Percentiles rank a stretch among this genome's conserved stretches.
Evolutionary conservation across 1,140 invertebrate species (phyloP).

Genomic region (Gryllus bimaculatus): DNA sequence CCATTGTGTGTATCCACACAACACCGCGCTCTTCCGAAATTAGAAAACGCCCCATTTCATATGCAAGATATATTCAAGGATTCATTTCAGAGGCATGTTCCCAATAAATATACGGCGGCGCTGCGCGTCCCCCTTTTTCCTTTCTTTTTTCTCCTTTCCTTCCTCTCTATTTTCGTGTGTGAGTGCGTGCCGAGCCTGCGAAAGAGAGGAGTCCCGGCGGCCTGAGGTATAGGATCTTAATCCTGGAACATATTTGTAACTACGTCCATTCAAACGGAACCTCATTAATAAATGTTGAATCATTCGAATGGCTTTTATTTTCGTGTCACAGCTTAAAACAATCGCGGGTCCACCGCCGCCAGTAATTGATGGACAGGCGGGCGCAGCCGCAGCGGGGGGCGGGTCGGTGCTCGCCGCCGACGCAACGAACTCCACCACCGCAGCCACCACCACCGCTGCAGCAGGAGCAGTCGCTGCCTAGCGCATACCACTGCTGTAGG

Average conservation of each 20-base stretch:
- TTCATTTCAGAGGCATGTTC: slow-evolving; percentile 4
- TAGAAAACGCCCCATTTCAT: slow-evolving; percentile 1
- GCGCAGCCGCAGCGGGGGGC: background rate
- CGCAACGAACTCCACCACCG: background rate
- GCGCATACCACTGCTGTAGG: no score
- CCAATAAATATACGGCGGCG: background rate
- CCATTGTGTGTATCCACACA: background rate
- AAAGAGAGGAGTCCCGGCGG: background rate
- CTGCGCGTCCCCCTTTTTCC: background rate
- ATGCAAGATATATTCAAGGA: background rate
- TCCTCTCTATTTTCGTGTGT: no score
- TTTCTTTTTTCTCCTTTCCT: background rate
- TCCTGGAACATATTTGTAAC: slow-evolving; percentile 4
- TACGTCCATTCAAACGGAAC: slow-evolving; percentile 3
- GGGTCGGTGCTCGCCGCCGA: background rate
- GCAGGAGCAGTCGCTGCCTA: no score
- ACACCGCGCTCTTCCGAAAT: background rate
- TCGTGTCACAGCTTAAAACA: slow-evolving; percentile 4
- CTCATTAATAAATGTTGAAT: slow-evolving; percentile 6
- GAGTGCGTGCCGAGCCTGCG: background rate
- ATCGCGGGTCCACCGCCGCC: background rate
- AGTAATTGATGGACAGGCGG: slow-evolving; percentile 3
- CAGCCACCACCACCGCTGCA: background rate
- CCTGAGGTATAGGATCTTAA: background rate
- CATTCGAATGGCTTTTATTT: slow-evolving; percentile 1